Evolutionary conservation across 2,888 invertebrate genomes (phyloP).

Genomic region (Troilus luridus): DNA sequence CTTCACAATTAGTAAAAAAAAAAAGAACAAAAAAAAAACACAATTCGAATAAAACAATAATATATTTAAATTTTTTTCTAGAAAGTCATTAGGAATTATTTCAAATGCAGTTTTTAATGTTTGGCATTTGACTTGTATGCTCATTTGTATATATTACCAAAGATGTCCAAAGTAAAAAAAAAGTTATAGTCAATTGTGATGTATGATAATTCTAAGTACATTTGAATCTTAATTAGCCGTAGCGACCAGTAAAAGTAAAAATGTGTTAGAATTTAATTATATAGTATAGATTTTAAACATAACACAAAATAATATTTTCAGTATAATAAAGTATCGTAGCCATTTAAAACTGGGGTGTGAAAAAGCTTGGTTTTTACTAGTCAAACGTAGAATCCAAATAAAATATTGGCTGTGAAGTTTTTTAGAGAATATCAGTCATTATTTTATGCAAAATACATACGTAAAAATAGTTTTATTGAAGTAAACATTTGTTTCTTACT

Average conservation of each 20-base stretch:
- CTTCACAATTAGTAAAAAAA: neutral
- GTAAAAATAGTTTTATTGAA: neutral
- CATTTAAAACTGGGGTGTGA: constrained; percentile 24
- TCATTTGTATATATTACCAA: constrained; percentile 59
- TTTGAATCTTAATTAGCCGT: constrained; percentile 42
- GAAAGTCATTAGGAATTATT: neutral
- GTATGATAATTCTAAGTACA: constrained; percentile 55
- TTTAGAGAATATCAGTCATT: constrained; percentile 28
- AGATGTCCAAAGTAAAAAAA: constrained; percentile 59
- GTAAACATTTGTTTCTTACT: neutral
- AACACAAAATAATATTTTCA: constrained; percentile 25
- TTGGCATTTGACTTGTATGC: constrained; percentile 52
- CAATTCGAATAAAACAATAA: neutral
- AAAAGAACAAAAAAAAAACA: neutral
- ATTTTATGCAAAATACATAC: neutral
- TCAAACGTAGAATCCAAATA: constrained; percentile 13
- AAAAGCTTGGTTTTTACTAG: constrained; percentile 47
- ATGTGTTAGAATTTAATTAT: neutral
- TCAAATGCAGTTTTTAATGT: constrained; percentile 46
- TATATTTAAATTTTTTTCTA: neutral
- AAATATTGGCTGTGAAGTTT: constrained; percentile 29
- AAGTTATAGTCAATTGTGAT: constrained; percentile 58
- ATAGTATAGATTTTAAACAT: constrained; percentile 18
- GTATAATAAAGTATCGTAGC: neutral
- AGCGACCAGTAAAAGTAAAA: constrained; percentile 24